Base-by-base conservation (phyloP, 1,140 invertebrate species). In the Teleogryllus occipitalis region DNA sequence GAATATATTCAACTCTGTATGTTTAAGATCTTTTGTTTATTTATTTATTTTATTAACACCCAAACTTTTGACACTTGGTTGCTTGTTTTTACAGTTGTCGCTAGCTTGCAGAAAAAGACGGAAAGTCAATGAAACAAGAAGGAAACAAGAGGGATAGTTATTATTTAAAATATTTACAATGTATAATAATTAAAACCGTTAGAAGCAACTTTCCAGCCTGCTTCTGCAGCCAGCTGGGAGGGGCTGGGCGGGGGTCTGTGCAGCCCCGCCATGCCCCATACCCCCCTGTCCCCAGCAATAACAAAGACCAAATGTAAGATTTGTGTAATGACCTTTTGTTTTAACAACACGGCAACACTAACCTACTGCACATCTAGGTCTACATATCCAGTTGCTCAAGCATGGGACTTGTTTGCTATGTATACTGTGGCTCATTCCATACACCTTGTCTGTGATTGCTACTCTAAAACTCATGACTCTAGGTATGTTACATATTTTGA, bases 321-420 rank as follows among this genome's bases (percentile, higher is more conserved):
- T 80, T 74, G n/a, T 80, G 78, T 76, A 81, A 78, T 81, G 77
- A 81, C 74, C 72, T 78, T 81, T 76, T 76, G 76, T 80, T 76
- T 82, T 82, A 82, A 82, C 80, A 80, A 81, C 81, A 82, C 77
- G 80, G 82, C 82, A 78, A 82, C 78, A 82, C 82, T 82, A 82
- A 80, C 81, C 82, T 82, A 82, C 81, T 82, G 80, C 81, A 82
- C 81, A 82, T 81, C 82, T 82, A 82, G 81, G 76, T 81, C 82
- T 82, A 82, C 78, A 75, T 82, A 82, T 81, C 80, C 78, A 79
- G 80, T 81, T 81, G 78, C 73, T 81, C 47, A 80, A 78, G 78
- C 79, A 81, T 76, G 80, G 75, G 49, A 76, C 81, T 80, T 80
- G 80, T 78, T 49, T 47, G 65, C 75, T 76, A 81, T 78, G 48